Evolutionary conservation across 2,113 vertebrate genomes (phyloP).

Genomic region (Ammodytes marinus): DNA sequence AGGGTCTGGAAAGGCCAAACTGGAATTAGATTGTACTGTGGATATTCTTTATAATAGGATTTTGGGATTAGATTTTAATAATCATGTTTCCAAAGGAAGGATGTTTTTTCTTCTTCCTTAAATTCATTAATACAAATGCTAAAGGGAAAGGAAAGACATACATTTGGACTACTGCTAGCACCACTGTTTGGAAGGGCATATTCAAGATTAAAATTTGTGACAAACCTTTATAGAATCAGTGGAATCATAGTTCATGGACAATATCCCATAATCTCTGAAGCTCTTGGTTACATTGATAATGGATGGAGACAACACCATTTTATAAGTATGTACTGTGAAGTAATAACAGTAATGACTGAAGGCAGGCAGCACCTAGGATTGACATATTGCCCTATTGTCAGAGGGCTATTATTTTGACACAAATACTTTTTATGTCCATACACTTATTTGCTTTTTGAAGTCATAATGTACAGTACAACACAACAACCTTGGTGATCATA

Average conservation of each 20-base stretch:
- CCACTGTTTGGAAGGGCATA: not conserved
- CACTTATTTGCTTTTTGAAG: not conserved
- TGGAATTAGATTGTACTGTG: constrained; percentile 10
- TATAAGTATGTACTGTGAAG: not conserved
- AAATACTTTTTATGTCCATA: not conserved
- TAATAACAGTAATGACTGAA: not conserved
- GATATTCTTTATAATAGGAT: constrained; percentile 40
- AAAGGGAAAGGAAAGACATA: not conserved
- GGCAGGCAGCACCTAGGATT: not conserved
- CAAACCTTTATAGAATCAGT: not conserved
- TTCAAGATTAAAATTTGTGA: not conserved
- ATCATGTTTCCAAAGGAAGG: constrained; percentile 1
- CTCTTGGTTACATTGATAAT: not conserved
- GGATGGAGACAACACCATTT: not conserved
- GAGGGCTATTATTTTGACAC: not conserved
- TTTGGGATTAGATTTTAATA: constrained; percentile 37
- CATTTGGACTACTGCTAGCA: not conserved
- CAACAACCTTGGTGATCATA: not conserved
- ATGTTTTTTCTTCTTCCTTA: not conserved
- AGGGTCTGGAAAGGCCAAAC: not conserved
- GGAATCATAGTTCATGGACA: not conserved
- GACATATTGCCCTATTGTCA: not conserved
- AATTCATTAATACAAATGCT: not conserved
- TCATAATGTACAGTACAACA: too few relatives aligned
- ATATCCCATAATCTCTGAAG: not conserved